These are phyloP conservation scores for Strongylocentrotus purpuratus DNA, from an alignment of 35 echinoderm and acorn worm species.

Conservation along the genomic window DNA sequence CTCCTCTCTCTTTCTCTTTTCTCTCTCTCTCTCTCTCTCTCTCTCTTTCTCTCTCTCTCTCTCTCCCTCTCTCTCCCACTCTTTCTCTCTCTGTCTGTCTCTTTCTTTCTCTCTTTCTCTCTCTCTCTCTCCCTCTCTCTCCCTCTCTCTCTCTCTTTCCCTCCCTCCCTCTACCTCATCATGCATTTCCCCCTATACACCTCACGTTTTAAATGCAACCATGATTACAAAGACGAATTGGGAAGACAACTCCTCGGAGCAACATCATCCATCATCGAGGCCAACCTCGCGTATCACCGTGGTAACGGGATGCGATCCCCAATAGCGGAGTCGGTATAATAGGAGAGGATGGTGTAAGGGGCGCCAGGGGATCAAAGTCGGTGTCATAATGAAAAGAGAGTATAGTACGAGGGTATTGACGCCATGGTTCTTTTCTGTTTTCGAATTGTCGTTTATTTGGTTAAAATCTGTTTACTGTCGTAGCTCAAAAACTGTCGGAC, in stretches of 20 bases:
- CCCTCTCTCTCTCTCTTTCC: not conserved
- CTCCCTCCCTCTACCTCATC: not conserved
- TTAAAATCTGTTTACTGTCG: no score
- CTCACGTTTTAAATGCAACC: not conserved
- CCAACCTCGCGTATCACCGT: not conserved
- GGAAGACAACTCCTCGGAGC: not conserved
- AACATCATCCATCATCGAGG: slow-evolving; percentile 16
- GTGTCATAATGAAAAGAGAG: not conserved
- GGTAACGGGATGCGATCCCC: not conserved
- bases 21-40: no score
- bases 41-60: no score
- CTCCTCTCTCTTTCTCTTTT: no score
- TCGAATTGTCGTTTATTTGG: no score
- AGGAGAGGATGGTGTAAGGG: not conserved
- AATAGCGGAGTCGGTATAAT: not conserved
- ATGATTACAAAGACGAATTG: not conserved
- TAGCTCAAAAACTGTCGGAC: no score
- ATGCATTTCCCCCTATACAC: not conserved
- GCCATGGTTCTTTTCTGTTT: no score
- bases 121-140: not conserved
- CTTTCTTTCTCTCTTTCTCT: no score
- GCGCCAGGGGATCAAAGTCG: not conserved
- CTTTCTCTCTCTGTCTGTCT: no score
- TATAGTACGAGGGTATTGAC: no score
- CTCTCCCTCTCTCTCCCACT: no score